Percentiles rank a stretch among this genome's conserved stretches.
These are phyloP conservation scores for Hylomyscus alleni DNA, from an alignment of 2,797 vertebrate genomes.

Conservation along the genomic window DNA sequence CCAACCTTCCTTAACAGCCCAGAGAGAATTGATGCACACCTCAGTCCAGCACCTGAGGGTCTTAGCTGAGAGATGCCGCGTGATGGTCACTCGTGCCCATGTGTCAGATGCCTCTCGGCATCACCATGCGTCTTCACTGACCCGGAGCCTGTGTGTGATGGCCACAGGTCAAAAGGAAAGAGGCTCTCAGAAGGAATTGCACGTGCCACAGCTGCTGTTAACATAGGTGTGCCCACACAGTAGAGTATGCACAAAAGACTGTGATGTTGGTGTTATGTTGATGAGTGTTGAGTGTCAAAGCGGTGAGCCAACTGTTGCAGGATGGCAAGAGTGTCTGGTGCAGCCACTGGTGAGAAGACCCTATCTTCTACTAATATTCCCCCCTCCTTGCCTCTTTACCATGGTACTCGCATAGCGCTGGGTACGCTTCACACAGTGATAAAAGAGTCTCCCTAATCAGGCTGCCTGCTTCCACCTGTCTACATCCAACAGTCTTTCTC, in stretches of 20 bases:
- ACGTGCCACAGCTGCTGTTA: background rate
- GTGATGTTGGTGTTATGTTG: fast-evolving
- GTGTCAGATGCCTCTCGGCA: background rate
- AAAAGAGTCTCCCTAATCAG: background rate
- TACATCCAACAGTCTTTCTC: background rate
- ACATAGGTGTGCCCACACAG: fast-evolving
- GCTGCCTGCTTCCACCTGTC: background rate
- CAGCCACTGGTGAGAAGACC: background rate
- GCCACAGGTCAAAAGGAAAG: background rate
- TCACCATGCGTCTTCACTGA: fast-evolving
- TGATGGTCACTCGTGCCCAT: background rate
- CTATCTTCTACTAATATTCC: background rate
- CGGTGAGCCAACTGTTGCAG: background rate
- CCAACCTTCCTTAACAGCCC: background rate
- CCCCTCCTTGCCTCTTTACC: background rate
- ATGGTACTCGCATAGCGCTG: too few species aligned
- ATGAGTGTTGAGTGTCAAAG: background rate
- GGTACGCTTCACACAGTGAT: fast-evolving
- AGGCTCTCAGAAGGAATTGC: background rate
- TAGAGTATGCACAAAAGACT: fast-evolving
- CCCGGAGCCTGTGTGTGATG: fast-evolving
- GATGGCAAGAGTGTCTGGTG: background rate
- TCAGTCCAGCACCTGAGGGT: background rate
- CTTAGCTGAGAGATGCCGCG: background rate
- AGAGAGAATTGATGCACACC: background rate